Evolutionary conservation across 2,113 vertebrate genomes (phyloP).

Genomic region (Equus quagga): DNA sequence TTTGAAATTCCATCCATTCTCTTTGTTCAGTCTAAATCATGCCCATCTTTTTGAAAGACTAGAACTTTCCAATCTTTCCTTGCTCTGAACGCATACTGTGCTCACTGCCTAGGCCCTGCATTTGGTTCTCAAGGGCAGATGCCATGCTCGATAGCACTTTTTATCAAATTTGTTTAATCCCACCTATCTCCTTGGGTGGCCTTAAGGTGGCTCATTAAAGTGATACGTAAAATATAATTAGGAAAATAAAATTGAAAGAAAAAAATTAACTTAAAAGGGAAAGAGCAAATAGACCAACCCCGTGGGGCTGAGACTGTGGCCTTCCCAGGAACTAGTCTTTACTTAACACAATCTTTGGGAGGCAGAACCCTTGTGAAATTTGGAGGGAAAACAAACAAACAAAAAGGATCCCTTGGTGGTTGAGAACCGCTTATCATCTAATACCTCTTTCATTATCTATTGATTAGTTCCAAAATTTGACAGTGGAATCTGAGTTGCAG

Average conservation of each 20-base stretch:
- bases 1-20: background rate
- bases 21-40: background rate
- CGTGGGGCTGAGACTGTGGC: background rate
- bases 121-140: background rate
- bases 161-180: background rate
- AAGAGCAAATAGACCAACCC: background rate
- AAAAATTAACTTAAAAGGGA: background rate
- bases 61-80: background rate
- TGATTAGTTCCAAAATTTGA: constrained; percentile 43
- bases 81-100: background rate
- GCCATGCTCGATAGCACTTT: background rate
- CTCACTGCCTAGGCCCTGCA: background rate
- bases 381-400: background rate
- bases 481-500: background rate
- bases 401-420: background rate
- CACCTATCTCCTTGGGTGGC: constrained; percentile 49
- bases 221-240: constrained; percentile 17
- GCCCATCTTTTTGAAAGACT: background rate
- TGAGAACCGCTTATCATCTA: background rate
- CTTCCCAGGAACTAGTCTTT: background rate
- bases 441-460: background rate
- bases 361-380: background rate
- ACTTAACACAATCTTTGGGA: background rate
- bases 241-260: constrained; percentile 52
- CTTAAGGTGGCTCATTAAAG: constrained; percentile 11